Evolutionary conservation across 2,113 vertebrate species (phyloP).

Genomic region (Heliornis fulica): DNA sequence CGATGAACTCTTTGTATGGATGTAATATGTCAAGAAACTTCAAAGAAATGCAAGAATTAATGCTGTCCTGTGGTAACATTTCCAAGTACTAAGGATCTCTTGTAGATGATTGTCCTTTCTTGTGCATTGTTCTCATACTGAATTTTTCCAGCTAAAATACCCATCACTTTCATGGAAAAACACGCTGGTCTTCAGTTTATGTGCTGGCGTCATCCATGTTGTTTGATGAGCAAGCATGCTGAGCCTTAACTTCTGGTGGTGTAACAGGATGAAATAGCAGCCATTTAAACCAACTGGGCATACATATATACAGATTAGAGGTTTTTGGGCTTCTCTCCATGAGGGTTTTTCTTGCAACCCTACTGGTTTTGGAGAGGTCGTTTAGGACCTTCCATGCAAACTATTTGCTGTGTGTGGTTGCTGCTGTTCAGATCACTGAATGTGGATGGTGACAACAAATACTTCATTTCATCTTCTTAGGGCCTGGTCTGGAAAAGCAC

Average conservation of each 20-base stretch:
- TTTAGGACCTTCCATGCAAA: not conserved
- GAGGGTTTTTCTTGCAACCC: not conserved
- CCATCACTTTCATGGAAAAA: not conserved
- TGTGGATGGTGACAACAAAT: not conserved
- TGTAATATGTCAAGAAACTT: slow-evolving; percentile 13
- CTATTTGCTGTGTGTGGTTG: not conserved
- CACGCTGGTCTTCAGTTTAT: not conserved
- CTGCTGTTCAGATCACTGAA: not conserved
- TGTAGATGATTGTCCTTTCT: slow-evolving; percentile 23
- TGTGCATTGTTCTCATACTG: not conserved
- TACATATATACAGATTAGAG: not conserved
- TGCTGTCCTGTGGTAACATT: slow-evolving; percentile 22
- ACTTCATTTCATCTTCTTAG: not conserved
- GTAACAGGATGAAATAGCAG: not conserved
- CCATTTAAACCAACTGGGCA: not conserved
- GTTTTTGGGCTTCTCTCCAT: not conserved
- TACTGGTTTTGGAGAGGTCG: not conserved
- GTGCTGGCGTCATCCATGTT: not conserved
- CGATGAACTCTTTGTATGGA: slow-evolving; percentile 37
- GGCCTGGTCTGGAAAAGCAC: not conserved
- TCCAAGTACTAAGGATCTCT: slow-evolving; percentile 3
- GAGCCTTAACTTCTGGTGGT: slow-evolving; percentile 37
- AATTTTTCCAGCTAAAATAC: not conserved
- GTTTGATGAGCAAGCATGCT: not conserved
- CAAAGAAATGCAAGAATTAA: slow-evolving; percentile 13